Evolutionary conservation across 2,888 invertebrate genomes (phyloP), one percentile per base, ranked within the genome.

Genomic region (Druceiella hillmani): DNA sequence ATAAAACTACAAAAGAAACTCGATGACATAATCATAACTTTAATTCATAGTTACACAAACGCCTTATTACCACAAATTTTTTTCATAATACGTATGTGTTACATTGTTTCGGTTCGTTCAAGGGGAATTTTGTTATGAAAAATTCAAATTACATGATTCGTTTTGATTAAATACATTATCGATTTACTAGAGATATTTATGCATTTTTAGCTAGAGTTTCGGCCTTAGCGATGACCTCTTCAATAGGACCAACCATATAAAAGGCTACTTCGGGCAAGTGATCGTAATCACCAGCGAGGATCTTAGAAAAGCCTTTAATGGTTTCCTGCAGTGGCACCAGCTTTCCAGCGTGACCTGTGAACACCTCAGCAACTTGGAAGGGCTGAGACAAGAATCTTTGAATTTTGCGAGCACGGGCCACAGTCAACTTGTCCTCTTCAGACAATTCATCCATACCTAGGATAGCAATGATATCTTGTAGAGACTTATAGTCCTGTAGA

Each of bases 191-290:
- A n/a, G n/a, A n/a, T n/a, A 33, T 41, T 50, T 59, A 62, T 43
- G 46, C 51, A 50, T 42, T 61, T 56, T 79, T 75, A 41, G 81
- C 80, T 51, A 90, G 66, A 47, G 80, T 78, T 55, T 90, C 88
- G 40, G 91, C 90, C 67, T 92, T 92, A 45, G 78, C 78, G 32
- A 80, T 74, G 34, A 90, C 91, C 67, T 92, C 92, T 57, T 91
- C 89, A 55, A 94, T 87, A 43, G 85, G 85, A 49, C 94, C 94
- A 45, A 93, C 91, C 93, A 94, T 93, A 75, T 92, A 94, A 76
- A 94, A 94, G 44, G 94, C 94, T 49, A 89, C 77, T 67, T 91
- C 91, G 13, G 93, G 94, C 52, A 94, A 67, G 62, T 93, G 87
- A 64, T 94, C 94, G 57, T 85, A 78, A 56, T 93, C 89, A 55